A percentile compares a stretch with the other conserved stretches of the same genome.
Conservation (phyloP, 2,888 invertebrate genomes). For the Luperina testacea region DNA sequence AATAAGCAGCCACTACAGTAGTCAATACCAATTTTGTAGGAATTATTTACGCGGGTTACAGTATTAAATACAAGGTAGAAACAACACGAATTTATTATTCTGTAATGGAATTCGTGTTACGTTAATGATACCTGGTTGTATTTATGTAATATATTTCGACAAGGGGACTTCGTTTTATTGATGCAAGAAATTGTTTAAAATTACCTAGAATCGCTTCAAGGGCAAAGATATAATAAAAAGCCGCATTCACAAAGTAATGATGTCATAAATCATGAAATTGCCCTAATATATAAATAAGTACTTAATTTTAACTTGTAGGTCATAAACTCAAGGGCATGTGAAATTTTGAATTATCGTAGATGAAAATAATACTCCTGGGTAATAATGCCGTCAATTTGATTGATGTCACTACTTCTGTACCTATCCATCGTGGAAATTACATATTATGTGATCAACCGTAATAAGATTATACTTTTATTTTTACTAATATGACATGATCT, state of each 20-base stretch:
- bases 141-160: conserved; percentile 1
- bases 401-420: conserved; percentile 20
- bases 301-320: conserved; percentile 15
- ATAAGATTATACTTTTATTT: conserved; percentile 14
- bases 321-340: conserved; percentile 23
- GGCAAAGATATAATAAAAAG: conserved; percentile 10
- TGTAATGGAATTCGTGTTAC: conserved; percentile 44
- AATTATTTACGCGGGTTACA: conserved; percentile 41
- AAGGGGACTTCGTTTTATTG: not conserved
- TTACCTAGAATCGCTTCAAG: conserved; percentile 1
- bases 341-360: conserved; percentile 25
- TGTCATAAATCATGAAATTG: conserved; percentile 37
- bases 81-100: conserved; percentile 31
- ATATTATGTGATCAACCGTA: not conserved
- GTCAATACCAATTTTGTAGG: conserved; percentile 42
- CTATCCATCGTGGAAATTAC: conserved; percentile 33
- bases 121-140: conserved; percentile 23
- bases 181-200: not conserved
- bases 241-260: conserved; percentile 20
- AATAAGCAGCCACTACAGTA: conserved; percentile 34
- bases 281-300: not conserved
- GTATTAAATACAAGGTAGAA: conserved; percentile 37
- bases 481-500: not conserved
- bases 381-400: conserved; percentile 46
- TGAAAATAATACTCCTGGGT: conserved; percentile 13